Percentiles rank a stretch among this genome's conserved stretches.
Evolutionary conservation across 2,888 invertebrate species (phyloP).

Genomic region (Terebella lapidaria): DNA sequence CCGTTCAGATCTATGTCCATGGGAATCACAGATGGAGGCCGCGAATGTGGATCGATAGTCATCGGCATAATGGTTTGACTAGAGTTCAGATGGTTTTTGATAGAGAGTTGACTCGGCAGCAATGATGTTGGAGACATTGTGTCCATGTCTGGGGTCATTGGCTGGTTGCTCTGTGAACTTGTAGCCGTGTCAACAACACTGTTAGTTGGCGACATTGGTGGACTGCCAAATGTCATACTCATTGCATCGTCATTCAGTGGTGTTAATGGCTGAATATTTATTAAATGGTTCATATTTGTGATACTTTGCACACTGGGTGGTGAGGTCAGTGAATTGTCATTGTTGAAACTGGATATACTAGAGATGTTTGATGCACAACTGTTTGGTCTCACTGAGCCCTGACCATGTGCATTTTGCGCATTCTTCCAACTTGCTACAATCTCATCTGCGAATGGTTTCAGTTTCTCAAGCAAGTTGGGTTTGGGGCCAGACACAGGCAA

Average conservation of each 20-base stretch:
- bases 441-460: slow-evolving; percentile 62
- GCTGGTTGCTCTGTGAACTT: slow-evolving; percentile 23
- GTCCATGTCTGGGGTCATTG: slow-evolving; percentile 4
- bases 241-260: neutral
- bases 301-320: slow-evolving; percentile 8
- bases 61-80: slow-evolving; percentile 23
- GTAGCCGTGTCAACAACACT: slow-evolving; percentile 60
- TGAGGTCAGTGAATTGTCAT: slow-evolving; percentile 2
- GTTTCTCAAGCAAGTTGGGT: slow-evolving; percentile 84
- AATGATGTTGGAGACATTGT: neutral
- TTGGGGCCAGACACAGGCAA: slow-evolving; percentile 94
- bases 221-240: neutral
- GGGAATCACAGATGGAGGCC: slow-evolving; percentile 46
- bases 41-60: slow-evolving; percentile 33
- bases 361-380: neutral
- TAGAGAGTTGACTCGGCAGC: neutral
- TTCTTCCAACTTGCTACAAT: slow-evolving; percentile 22
- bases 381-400: neutral
- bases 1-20: slow-evolving; percentile 48
- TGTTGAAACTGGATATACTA: neutral
- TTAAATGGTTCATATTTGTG: slow-evolving; percentile 6
- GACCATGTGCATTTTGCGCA: neutral
- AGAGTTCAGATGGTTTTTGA: slow-evolving; percentile 1
- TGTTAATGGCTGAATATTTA: slow-evolving; percentile 2
- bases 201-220: slow-evolving; percentile 3